phyloP scores from a whole-genome alignment of 2,797 vertebrate genomes.

The Cossypha heuglini region DNA sequence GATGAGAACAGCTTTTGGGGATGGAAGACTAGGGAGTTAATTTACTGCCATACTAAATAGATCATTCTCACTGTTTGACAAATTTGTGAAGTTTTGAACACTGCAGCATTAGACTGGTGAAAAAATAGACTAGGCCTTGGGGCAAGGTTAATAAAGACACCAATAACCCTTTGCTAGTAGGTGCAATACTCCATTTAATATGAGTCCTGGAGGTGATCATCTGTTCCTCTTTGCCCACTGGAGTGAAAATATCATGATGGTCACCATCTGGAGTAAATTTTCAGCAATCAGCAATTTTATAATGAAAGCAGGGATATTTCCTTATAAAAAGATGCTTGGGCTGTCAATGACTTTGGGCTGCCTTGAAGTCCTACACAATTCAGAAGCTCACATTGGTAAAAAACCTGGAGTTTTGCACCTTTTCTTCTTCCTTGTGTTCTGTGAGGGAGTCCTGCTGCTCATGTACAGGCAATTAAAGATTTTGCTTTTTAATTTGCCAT shows the following conservation, averaged over 20 bases:
- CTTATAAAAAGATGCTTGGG: background rate
- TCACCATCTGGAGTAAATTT: conserved; percentile 54
- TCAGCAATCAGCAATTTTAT: background rate
- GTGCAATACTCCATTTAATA: conserved; percentile 7
- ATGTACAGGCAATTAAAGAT: background rate
- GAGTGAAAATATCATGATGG: conserved; percentile 42
- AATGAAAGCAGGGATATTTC: background rate
- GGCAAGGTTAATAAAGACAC: conserved; percentile 57
- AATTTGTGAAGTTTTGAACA: background rate
- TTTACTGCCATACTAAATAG: background rate
- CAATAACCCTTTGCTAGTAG: background rate
- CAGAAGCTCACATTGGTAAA: background rate
- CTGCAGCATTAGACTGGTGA: background rate
- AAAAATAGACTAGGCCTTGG: conserved; percentile 17
- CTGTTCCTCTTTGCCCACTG: conserved; percentile 37
- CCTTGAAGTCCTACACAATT: background rate
- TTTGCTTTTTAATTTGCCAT: background rate
- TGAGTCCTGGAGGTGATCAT: conserved; percentile 35
- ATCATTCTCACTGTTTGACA: background rate
- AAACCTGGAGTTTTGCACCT: background rate
- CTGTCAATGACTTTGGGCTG: background rate
- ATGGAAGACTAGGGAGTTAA: background rate
- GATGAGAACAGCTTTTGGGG: background rate
- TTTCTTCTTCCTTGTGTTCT: background rate
- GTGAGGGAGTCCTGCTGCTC: background rate